Evolutionary conservation across 2,888 invertebrate genomes (phyloP).

Genomic region (Acanthosepion esculentum): DNA sequence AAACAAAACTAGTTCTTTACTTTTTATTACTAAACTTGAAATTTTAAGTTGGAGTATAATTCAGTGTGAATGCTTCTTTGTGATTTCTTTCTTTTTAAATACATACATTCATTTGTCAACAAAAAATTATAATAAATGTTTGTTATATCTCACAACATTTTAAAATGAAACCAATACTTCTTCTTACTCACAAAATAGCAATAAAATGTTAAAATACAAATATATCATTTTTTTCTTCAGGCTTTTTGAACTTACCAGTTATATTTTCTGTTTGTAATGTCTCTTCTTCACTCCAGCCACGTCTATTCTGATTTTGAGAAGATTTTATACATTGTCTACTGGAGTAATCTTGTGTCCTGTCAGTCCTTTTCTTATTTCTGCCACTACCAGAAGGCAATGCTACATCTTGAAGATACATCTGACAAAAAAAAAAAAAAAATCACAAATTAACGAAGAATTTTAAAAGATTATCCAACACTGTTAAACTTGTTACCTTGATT

Average conservation of each 20-base stretch:
- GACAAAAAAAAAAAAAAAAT: not conserved
- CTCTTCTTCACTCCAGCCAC: constrained; percentile 20
- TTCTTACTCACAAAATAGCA: not conserved
- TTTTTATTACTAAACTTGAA: too few species aligned
- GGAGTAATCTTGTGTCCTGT: not conserved
- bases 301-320: constrained; percentile 16
- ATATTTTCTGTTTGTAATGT: not conserved
- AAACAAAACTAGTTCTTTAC: not conserved
- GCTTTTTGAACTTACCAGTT: not conserved
- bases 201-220: not conserved
- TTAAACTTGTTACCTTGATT: not conserved
- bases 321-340: not conserved
- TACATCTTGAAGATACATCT: constrained; percentile 2
- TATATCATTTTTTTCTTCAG: not conserved
- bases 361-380: not conserved
- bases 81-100: too few species aligned
- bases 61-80: too few species aligned
- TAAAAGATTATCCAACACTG: not conserved
- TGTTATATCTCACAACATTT: not conserved
- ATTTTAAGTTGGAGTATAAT: too few species aligned
- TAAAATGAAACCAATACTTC: not conserved
- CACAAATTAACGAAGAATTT: not conserved
- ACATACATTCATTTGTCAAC: not conserved
- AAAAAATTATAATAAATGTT: too few species aligned
- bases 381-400: not conserved